Conservation (phyloP, 2,888 invertebrate genomes). For the Anarsia innoxiella region DNA sequence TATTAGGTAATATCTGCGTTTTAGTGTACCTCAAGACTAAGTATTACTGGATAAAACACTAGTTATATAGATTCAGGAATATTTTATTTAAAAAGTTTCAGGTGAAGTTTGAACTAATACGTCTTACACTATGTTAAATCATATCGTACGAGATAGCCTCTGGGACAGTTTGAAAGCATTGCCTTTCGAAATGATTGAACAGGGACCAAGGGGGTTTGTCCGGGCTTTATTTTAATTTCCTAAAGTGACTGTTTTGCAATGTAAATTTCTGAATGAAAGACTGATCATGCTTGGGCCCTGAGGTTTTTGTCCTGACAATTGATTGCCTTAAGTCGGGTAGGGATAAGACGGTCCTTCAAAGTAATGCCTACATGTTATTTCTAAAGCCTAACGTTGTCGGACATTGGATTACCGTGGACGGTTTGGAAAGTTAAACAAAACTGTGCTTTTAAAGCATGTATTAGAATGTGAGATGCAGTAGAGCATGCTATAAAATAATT, state of each 20-base stretch:
- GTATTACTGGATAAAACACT: too few relatives aligned
- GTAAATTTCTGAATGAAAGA: conserved; percentile 47
- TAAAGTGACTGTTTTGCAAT: conserved; percentile 70
- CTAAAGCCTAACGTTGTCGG: too few relatives aligned
- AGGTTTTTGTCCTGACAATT: conserved; percentile 24
- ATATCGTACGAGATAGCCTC: conserved; percentile 48
- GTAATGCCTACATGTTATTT: conserved; percentile 4
- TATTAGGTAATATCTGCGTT: too few relatives aligned
- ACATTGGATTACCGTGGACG: conserved; percentile 4
- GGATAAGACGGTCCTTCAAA: conserved; percentile 3
- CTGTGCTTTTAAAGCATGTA: conserved; percentile 8
- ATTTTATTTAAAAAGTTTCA: too few relatives aligned
- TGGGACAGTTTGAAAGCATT: conserved; percentile 55
- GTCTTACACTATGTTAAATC: conserved; percentile 22
- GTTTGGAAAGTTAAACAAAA: conserved; percentile 4
- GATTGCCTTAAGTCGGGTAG: conserved; percentile 9
- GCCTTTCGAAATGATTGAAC: conserved; percentile 70
- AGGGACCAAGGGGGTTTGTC: conserved; percentile 65
- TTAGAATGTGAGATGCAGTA: conserved; percentile 10
- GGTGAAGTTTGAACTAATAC: conserved; percentile 1
- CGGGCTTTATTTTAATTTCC: conserved; percentile 69
- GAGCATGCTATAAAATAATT: conserved; percentile 17
- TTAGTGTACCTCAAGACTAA: too few relatives aligned
- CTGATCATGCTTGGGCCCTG: conserved; percentile 36
- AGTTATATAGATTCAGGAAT: too few relatives aligned